Base-by-base conservation (phyloP, 2,888 invertebrate species). In the Oxystoma pomonae region DNA sequence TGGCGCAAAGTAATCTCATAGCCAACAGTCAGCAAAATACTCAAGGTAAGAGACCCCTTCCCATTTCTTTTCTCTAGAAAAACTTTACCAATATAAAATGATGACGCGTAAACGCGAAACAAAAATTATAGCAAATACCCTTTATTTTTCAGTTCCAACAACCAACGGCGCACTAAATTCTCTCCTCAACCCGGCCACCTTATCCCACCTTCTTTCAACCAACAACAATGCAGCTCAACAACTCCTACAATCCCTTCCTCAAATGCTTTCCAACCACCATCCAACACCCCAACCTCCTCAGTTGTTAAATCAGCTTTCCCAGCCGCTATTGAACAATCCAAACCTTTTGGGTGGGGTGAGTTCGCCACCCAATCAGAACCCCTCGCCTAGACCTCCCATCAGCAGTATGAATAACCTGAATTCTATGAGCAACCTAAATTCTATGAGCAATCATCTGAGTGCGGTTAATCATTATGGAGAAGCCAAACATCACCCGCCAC, bases 121-220 rank as follows among this genome's bases (percentile, higher is more conserved):
- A n/a, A n/a, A n/a, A n/a, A n/a, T n/a, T n/a, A n/a, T 56, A 16
- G 20, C 16, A 57, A n/a, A 17, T 53, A 5, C 19, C 20, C 50
- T 53, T 49, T 57, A 49, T 52, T 55, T 65, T 65, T 58, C 53
- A 63, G 63, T 61, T 58, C 61, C 65, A 67, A 82, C 85, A 66
- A 88, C 88, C 74, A 86, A 87, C 56, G 84, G 83, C 60, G 75
- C 88, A 70, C 87, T 84, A 60, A 86, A 88, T 71, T 85, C 89
- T 67, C 82, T 91, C 67, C 79, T 91, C 58, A 91, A 90, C 72
- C 86, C 86, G 16, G 80, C 84, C 18, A 84, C 87, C 9, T 73
- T 89, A 72, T 88, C 90, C 60, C 91, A 91, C 80, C 85, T 92
- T 59, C 83, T 92, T 68, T 85, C 90, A 52, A 90, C 87, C 74